Percentiles rank a stretch among this genome's conserved stretches.
Evolutionary conservation across 2,888 invertebrate genomes (phyloP).

Genomic region (Blera fallax): DNA sequence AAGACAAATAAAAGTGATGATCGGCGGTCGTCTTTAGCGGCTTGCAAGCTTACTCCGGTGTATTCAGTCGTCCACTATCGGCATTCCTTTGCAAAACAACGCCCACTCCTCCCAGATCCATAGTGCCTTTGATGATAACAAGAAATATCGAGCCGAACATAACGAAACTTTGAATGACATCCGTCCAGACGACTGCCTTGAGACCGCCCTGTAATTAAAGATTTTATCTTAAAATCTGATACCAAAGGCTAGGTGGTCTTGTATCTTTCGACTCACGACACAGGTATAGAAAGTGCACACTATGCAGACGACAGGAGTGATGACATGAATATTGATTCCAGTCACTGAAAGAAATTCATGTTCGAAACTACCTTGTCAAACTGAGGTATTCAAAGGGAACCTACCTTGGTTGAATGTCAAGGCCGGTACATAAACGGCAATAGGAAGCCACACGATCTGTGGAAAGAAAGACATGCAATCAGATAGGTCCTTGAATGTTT

Average conservation of each 20-base stretch:
- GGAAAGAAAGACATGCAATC: background rate
- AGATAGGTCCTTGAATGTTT: too few species aligned
- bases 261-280: conserved; percentile 84
- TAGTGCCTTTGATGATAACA: conserved; percentile 88
- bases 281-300: conserved; percentile 94
- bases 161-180: conserved; percentile 89
- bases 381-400: background rate
- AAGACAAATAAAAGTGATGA: background rate
- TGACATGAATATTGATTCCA: conserved; percentile 90
- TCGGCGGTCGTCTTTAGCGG: background rate
- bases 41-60: conserved; percentile 85
- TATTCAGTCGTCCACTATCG: conserved; percentile 87
- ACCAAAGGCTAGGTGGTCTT: background rate
- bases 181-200: conserved; percentile 92
- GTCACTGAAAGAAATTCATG: conserved; percentile 75
- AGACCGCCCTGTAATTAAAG: conserved; percentile 85
- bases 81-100: conserved; percentile 86
- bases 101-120: conserved; percentile 87
- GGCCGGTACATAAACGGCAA: conserved; percentile 87
- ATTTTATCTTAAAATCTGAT: background rate
- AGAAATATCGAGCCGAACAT: conserved; percentile 89
- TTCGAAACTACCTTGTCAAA: background rate
- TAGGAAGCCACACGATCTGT: conserved; percentile 79
- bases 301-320: conserved; percentile 91
- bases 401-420: conserved; percentile 91